Base-by-base conservation (phyloP, 1,140 invertebrate genomes). In the Zaprionus lachaisei region DNA sequence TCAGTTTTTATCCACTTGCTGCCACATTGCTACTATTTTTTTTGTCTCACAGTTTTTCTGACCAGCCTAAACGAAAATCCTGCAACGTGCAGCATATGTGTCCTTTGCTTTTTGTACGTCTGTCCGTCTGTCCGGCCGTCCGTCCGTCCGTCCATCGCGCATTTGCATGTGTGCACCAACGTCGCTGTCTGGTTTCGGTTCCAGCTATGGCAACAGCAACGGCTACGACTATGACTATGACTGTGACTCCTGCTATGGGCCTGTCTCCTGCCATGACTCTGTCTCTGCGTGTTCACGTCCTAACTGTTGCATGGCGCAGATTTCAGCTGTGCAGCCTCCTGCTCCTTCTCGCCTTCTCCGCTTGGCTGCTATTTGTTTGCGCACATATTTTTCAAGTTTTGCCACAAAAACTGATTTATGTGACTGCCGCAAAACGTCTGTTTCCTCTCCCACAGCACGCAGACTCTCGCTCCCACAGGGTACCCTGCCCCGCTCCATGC, bases 321-420 rank as follows among this genome's bases (percentile, higher is more conserved):
- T 72, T 80, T 78, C 56, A 69, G 78, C 67, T 77, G 37, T 76
- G 68, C 74, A 51, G 47, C 51, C 62, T 24, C 20, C 20, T 9
- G 17, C 9, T 17, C 17, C 47, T 51, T 22, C 47, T 34, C 24
- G 24, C 31, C 31, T 11, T 34, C 73, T 71, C 66, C 67, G 66
- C 69, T 69, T 65, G 61, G 57, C 37, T 83, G 81, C 81, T 81
- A 83, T 83, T 83, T 83, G 81, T 83, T 83, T 83, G 81, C 77
- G 81, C 81, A 84, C 82, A 84, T 84, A 84, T 84, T 84, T 84
- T 84, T 84, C 81, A 84, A 84, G 82, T 84, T 84, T 84, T 84
- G 82, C 81, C 82, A 84, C 82, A 84, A 84, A 84, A 84, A 84
- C 82, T 84, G 82, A 84, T 84, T 84, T 84, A 84, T 84, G 82